These are phyloP conservation scores for Hypotaenidia philippensis DNA, from an alignment of 2,797 vertebrate species.

Conservation along the genomic window DNA sequence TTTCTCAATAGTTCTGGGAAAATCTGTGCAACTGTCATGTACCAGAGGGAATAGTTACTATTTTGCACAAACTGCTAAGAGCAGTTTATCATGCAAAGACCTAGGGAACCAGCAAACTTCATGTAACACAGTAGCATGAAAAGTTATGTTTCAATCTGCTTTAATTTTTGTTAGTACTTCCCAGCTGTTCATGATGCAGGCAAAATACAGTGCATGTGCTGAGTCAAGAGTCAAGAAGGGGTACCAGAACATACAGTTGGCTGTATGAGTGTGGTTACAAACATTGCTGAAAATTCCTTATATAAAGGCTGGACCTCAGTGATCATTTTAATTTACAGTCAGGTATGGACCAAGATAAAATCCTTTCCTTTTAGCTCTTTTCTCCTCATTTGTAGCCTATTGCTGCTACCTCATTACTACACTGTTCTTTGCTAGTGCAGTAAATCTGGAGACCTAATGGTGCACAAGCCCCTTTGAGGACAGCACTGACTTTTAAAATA, in stretches of 20 bases:
- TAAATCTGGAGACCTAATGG: constrained; percentile 66
- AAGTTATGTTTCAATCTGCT: background rate
- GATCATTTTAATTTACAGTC: background rate
- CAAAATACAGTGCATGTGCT: background rate
- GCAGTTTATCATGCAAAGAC: background rate
- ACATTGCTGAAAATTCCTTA: background rate
- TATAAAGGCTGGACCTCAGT: background rate
- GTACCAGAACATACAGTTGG: background rate
- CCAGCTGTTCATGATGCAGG: background rate
- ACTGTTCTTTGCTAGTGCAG: constrained; percentile 22
- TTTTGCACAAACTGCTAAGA: background rate
- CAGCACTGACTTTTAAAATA: constrained; percentile 56
- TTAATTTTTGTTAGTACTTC: background rate
- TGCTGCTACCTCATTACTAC: constrained; percentile 28
- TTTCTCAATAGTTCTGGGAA: background rate
- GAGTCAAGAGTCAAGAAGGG: background rate
- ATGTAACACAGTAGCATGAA: background rate
- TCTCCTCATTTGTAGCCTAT: background rate
- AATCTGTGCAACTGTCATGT: background rate
- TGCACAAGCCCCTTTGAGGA: constrained; percentile 36
- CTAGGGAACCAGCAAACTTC: background rate
- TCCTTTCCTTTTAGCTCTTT: background rate
- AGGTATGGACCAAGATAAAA: background rate
- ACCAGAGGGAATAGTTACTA: background rate
- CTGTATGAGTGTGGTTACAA: background rate